Percentiles rank a stretch among this genome's conserved stretches.
phyloP scores from a whole-genome alignment of 1,140 invertebrate genomes.

The Eueides isabella region DNA sequence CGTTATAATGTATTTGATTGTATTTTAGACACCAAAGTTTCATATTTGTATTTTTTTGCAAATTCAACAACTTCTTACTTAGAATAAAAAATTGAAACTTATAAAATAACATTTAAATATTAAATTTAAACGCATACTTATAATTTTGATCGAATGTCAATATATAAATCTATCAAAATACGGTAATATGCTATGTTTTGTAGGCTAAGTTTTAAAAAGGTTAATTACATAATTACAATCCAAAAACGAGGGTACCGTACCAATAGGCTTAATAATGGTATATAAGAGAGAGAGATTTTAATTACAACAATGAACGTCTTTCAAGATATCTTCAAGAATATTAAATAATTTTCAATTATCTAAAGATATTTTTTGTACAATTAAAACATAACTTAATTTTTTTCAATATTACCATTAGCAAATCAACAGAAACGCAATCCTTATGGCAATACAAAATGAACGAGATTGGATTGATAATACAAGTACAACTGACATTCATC shows the following conservation, averaged over 20 bases:
- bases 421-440: not conserved
- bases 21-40: constrained; percentile 4
- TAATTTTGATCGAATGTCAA: constrained; percentile 1
- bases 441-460: not conserved
- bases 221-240: not conserved
- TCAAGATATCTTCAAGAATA: too few species aligned
- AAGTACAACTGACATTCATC: not conserved
- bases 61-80: not conserved
- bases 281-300: too few species aligned
- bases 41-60: not conserved
- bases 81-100: not conserved
- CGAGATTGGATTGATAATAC: not conserved
- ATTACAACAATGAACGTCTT: too few species aligned
- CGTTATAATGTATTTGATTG: constrained; percentile 4
- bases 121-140: not conserved
- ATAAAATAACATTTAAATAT: not conserved
- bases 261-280: too few species aligned
- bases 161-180: not conserved
- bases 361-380: too few species aligned
- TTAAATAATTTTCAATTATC: too few species aligned
- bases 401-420: not conserved
- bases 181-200: too few species aligned
- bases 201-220: not conserved
- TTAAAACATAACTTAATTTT: not conserved
- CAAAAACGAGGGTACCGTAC: too few species aligned